phyloP scores from a whole-genome alignment of 2,113 vertebrate species.

The Talpa occidentalis region DNA sequence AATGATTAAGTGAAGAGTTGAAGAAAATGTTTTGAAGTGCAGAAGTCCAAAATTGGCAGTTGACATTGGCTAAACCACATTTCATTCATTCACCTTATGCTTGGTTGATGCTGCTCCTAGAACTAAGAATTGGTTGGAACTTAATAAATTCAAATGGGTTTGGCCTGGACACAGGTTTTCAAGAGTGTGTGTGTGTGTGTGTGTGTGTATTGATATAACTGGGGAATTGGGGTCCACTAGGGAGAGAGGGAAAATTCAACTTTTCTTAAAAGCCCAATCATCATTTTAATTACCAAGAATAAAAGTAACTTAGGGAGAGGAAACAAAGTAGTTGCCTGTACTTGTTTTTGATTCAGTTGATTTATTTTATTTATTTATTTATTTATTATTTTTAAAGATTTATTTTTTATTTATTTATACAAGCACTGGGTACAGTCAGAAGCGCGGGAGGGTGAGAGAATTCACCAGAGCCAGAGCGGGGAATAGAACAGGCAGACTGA shows the following conservation, averaged over 20 bases:
- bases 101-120: background rate
- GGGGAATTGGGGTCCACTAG: background rate
- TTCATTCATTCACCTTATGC: constrained; percentile 14
- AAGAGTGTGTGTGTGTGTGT: background rate
- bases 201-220: background rate
- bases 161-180: background rate
- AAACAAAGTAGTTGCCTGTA: background rate
- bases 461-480: too few relatives aligned
- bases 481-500: too few relatives aligned
- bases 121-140: constrained; percentile 8
- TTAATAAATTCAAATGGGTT: background rate
- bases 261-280: constrained; percentile 43
- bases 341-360: constrained; percentile 4
- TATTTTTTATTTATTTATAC: too few relatives aligned
- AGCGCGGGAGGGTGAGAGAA: too few relatives aligned
- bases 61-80: background rate
- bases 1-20: background rate
- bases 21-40: constrained; percentile 40
- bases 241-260: background rate
- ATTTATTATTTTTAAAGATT: too few relatives aligned
- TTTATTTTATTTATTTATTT: too few relatives aligned
- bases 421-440: too few relatives aligned
- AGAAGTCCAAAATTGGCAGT: background rate
- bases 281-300: constrained; percentile 29
- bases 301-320: background rate